A percentile compares a stretch with the other conserved stretches of the same genome.
Conservation (phyloP, 30 jellyfish, hydroid and myxozoan species). For the Aurelia sp. region DNA sequence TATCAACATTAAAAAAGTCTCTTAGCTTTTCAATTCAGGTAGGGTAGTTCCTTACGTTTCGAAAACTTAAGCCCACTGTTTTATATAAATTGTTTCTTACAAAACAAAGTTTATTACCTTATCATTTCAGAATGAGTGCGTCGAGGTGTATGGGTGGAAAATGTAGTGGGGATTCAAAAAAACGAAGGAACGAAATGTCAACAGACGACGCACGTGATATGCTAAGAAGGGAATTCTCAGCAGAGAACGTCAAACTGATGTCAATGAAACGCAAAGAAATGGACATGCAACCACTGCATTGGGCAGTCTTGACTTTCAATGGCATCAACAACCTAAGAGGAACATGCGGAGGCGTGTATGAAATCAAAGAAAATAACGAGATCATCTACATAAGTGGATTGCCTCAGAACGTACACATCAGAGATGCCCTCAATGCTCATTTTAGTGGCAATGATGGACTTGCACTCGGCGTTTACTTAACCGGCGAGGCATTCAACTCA, state of each 20-base stretch:
- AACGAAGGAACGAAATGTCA: background rate
- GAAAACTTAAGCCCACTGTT: too few relatives aligned
- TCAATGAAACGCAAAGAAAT: constrained; percentile 73
- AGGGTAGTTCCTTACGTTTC: too few relatives aligned
- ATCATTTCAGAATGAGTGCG: too few relatives aligned
- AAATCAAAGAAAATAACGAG: constrained; percentile 72
- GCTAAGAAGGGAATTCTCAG: constrained; percentile 88
- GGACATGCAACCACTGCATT: constrained; percentile 80
- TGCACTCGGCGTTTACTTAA: constrained; percentile 79
- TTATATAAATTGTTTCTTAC: too few relatives aligned
- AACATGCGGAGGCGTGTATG: constrained; percentile 97
- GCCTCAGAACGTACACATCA: constrained; percentile 86
- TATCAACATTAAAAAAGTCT: too few relatives aligned
- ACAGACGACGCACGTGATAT: constrained; percentile 58
- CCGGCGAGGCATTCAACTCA: constrained; percentile 45
- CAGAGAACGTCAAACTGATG: constrained; percentile 85
- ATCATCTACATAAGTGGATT: constrained; percentile 96
- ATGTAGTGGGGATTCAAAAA: background rate
- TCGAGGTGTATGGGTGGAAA: too few relatives aligned
- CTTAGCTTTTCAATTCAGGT: too few relatives aligned
- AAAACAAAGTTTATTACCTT: too few relatives aligned
- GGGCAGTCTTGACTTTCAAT: constrained; percentile 92
- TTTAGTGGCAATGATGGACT: constrained; percentile 97
- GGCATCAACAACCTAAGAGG: constrained; percentile 72
- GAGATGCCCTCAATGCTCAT: constrained; percentile 98